Percentiles rank a stretch among this genome's conserved stretches.
These are phyloP conservation scores for Carterocephalus palaemon DNA, from an alignment of 2,888 invertebrate species.

Conservation along the genomic window DNA sequence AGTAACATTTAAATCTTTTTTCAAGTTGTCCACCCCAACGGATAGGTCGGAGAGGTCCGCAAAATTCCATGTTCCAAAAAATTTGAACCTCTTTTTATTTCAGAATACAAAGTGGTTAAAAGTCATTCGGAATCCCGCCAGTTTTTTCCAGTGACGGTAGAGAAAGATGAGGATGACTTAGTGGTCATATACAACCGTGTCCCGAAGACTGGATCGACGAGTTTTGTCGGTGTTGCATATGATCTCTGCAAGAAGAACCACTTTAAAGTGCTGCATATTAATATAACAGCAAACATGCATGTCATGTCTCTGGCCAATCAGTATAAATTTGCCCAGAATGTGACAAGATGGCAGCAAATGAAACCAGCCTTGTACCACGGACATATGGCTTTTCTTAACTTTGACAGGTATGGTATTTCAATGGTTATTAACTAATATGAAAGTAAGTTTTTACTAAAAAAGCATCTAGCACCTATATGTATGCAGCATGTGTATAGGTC, in stretches of 20 bases:
- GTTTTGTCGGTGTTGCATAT: slow-evolving; percentile 94
- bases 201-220: slow-evolving; percentile 98
- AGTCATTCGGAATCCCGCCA: slow-evolving; percentile 59
- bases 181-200: slow-evolving; percentile 97
- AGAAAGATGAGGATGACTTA: slow-evolving; percentile 80
- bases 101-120: slow-evolving; percentile 62
- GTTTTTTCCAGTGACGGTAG: slow-evolving; percentile 53
- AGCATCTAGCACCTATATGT: no score
- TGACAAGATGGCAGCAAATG: slow-evolving; percentile 91
- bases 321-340: slow-evolving; percentile 91
- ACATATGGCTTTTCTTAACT: slow-evolving; percentile 97
- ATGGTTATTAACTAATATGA: no score
- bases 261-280: slow-evolving; percentile 89
- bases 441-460: not conserved
- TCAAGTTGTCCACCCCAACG: no score
- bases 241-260: slow-evolving; percentile 88
- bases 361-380: slow-evolving; percentile 98
- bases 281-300: slow-evolving; percentile 97
- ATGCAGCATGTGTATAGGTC: no score
- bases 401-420: slow-evolving; percentile 90
- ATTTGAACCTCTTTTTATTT: slow-evolving; percentile 40
- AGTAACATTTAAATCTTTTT: slow-evolving; percentile 29
- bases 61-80: slow-evolving; percentile 18
- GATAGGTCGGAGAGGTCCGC: slow-evolving; percentile 14
- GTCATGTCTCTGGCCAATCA: slow-evolving; percentile 96